phyloP scores from a whole-genome alignment of 2,113 vertebrate species.

The Sturnira hondurensis region DNA sequence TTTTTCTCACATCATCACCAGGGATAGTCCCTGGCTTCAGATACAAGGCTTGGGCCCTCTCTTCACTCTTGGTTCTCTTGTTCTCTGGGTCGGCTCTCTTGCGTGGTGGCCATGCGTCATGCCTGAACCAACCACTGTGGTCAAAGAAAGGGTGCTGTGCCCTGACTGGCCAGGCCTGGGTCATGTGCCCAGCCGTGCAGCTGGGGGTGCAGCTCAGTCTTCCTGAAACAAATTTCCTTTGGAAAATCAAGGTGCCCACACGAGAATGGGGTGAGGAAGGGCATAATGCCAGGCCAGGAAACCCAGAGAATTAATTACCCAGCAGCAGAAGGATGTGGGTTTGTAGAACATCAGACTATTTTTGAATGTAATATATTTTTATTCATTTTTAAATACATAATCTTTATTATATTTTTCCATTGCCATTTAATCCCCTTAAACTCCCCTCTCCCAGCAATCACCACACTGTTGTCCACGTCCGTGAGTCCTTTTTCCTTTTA shows the following conservation, averaged over 20 bases:
- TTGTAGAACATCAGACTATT: neutral
- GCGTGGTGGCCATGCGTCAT: neutral
- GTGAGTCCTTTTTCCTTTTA: no score
- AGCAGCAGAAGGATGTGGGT: neutral
- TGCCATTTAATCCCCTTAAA: no score
- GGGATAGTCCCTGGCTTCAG: neutral
- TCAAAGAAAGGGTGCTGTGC: neutral
- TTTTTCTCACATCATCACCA: neutral
- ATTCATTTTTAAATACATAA: no score
- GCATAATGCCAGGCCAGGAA: neutral
- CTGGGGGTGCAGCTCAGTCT: neutral
- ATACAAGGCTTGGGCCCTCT: neutral
- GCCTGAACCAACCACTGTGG: neutral
- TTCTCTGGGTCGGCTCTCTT: neutral
- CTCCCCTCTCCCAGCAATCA: no score
- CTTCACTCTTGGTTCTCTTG: neutral
- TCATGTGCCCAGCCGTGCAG: rapidly evolving
- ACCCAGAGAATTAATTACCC: neutral
- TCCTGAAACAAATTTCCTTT: neutral
- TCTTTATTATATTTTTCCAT: no score
- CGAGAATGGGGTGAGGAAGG: neutral
- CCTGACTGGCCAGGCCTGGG: neutral
- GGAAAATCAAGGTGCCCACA: neutral
- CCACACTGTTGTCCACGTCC: no score
- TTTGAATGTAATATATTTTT: no score